Evolutionary conservation across 2,113 vertebrate species (phyloP).

Genomic region (Cervus canadensis): DNA sequence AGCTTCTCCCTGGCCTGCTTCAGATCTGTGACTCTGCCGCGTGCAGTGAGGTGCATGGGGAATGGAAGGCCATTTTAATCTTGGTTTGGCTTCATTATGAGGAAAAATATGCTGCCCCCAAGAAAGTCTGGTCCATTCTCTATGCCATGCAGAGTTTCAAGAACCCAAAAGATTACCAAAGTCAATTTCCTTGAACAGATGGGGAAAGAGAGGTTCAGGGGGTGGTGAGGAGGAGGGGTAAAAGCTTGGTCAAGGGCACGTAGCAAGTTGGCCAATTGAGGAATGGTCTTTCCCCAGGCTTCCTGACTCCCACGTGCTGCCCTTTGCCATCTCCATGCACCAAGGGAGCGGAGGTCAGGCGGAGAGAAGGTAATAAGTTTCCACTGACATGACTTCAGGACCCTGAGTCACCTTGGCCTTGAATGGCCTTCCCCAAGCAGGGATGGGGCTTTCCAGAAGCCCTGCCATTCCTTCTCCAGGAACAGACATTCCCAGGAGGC

Average conservation of each 20-base stretch:
- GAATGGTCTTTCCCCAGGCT: not conserved
- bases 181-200: conserved; percentile 22
- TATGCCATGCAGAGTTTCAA: conserved; percentile 12
- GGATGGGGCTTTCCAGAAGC: conserved; percentile 26
- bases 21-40: conserved; percentile 38
- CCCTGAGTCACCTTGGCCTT: conserved; percentile 35
- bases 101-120: conserved; percentile 26
- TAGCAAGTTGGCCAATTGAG: not conserved
- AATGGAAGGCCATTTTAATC: conserved; percentile 65
- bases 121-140: not conserved
- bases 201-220: conserved; percentile 38
- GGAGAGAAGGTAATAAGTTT: not conserved
- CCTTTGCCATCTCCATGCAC: conserved; percentile 8
- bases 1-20: conserved; percentile 60
- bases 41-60: conserved; percentile 12
- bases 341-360: not conserved
- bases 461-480: not conserved
- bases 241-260: not conserved
- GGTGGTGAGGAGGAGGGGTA: not conserved
- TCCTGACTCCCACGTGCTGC: not conserved
- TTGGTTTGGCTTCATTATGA: conserved; percentile 53
- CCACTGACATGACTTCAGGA: conserved; percentile 34
- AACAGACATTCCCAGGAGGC: conserved; percentile 12
- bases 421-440: not conserved
- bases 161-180: not conserved